Conservation (phyloP, 1,140 invertebrate genomes). For the Philaenus spumarius region DNA sequence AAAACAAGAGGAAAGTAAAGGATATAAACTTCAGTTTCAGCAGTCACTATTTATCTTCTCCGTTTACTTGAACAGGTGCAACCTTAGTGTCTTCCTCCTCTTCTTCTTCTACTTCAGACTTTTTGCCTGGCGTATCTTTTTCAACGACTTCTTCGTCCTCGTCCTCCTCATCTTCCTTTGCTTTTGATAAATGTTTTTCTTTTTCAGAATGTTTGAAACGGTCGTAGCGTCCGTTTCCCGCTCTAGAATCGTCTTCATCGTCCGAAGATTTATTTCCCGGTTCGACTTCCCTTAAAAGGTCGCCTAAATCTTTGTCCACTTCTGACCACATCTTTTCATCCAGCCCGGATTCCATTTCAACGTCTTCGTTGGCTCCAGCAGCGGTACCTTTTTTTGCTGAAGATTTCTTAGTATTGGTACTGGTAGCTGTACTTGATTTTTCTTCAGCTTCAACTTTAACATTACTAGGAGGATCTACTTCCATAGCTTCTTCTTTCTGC, state of each 20-base stretch:
- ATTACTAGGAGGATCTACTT: neutral
- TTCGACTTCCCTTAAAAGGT: constrained; percentile 15
- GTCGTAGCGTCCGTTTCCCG: constrained; percentile 17
- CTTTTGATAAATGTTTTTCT: neutral
- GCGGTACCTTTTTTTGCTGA: neutral
- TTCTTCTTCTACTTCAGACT: no score
- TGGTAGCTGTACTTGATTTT: neutral
- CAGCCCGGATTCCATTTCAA: neutral
- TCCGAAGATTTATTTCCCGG: constrained; percentile 13
- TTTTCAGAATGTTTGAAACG: constrained; percentile 20
- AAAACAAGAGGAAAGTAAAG: no score
- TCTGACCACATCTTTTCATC: constrained; percentile 22
- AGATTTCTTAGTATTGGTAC: no score
- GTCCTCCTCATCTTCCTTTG: no score
- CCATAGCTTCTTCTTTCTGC: no score
- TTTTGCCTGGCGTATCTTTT: no score
- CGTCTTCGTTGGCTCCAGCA: constrained; percentile 2
- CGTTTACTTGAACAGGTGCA: no score
- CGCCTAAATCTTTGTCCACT: constrained; percentile 18
- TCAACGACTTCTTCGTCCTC: no score
- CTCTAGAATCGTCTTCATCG: constrained; percentile 18
- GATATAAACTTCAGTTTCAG: no score
- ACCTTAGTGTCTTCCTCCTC: no score
- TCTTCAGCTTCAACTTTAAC: neutral
- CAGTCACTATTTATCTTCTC: no score